A percentile compares a stretch with the other conserved stretches of the same genome.
Evolutionary conservation across 2,797 vertebrate genomes (phyloP).

Genomic region (Tenualosa thibaudeaui): DNA sequence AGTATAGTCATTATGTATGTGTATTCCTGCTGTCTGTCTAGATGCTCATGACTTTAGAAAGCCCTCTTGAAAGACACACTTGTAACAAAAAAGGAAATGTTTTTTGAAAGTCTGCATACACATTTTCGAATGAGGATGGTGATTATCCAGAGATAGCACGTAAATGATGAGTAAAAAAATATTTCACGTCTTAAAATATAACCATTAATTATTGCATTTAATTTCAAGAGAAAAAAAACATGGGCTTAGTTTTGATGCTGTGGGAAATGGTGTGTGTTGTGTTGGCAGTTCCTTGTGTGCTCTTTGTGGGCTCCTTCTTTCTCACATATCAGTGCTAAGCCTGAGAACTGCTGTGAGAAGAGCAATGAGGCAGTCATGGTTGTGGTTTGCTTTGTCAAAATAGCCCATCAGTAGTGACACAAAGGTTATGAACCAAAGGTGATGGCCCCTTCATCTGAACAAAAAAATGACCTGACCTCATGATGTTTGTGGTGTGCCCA

Average conservation of each 20-base stretch:
- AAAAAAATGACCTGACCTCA: not conserved
- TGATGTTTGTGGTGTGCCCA: not conserved
- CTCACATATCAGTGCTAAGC: constrained; percentile 33
- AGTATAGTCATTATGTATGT: not conserved
- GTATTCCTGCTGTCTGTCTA: not conserved
- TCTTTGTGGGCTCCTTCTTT: constrained; percentile 1
- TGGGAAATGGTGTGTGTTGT: not conserved
- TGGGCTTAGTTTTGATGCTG: not conserved
- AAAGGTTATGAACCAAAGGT: constrained; percentile 46
- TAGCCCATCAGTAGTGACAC: constrained; percentile 4
- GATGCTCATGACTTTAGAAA: not conserved
- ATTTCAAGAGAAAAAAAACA: not conserved
- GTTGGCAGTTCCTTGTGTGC: not conserved
- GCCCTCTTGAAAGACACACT: not conserved
- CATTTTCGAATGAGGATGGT: not conserved
- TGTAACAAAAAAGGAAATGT: not conserved
- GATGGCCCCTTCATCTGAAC: constrained; percentile 22
- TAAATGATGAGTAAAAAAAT: not conserved
- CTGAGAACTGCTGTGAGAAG: constrained; percentile 14
- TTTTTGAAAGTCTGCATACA: not conserved
- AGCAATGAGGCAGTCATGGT: not conserved
- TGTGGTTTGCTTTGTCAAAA: not conserved
- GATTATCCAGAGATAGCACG: not conserved
- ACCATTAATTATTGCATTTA: not conserved
- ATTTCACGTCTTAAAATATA: not conserved